Percentiles rank a stretch among this genome's conserved stretches.
These are phyloP conservation scores for Drosophila flavopinicola DNA, from an alignment of 2,888 invertebrate species.

Conservation along the genomic window DNA sequence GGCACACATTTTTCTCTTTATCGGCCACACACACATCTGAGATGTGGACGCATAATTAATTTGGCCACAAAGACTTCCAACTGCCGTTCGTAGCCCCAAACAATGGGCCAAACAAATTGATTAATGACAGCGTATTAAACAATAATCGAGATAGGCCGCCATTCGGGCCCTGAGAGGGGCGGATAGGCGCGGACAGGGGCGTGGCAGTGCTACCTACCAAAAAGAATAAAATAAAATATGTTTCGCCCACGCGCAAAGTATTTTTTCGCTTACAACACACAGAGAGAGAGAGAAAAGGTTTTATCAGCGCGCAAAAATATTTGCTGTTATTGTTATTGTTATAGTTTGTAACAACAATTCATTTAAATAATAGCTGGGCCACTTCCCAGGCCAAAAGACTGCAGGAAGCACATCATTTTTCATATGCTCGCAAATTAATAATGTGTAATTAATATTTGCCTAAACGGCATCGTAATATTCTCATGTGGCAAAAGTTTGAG, in stretches of 20 bases:
- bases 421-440: constrained; percentile 75
- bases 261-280: constrained; percentile 27
- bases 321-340: constrained; percentile 26
- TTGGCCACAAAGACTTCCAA: constrained; percentile 63
- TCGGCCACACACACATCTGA: constrained; percentile 53
- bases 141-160: constrained; percentile 77
- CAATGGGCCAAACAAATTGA: constrained; percentile 77
- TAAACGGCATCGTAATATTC: constrained; percentile 38
- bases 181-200: constrained; percentile 7
- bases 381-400: constrained; percentile 50
- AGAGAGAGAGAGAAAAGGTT: constrained; percentile 36
- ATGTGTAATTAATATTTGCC: constrained; percentile 75
- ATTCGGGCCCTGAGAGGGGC: constrained; percentile 38
- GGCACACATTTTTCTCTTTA: constrained; percentile 52
- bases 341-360: constrained; percentile 67
- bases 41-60: constrained; percentile 69
- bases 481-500: too few species aligned
- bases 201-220: constrained; percentile 11
- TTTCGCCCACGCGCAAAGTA: constrained; percentile 64
- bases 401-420: constrained; percentile 73
- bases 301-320: constrained; percentile 51
- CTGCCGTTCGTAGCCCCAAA: constrained; percentile 56
- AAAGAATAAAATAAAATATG: constrained; percentile 16
- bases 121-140: constrained; percentile 78
- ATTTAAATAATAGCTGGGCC: constrained; percentile 75